Base-by-base conservation (phyloP, 2,888 invertebrate species). In the Drosophila paramelanica region DNA sequence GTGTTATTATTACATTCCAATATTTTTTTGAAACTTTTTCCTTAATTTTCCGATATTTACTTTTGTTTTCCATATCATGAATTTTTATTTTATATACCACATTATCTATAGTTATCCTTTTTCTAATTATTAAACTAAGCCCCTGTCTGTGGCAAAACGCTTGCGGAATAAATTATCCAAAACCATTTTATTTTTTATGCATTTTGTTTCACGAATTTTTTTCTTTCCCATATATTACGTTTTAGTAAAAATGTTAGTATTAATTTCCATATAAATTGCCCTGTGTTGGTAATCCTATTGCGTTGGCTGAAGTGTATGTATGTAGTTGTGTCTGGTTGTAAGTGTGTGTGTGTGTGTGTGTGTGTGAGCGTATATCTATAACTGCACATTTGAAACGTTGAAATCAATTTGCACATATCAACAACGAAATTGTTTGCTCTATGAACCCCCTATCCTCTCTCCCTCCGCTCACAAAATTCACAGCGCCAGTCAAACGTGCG, bases 351-450 rank as follows among this genome's bases (percentile, higher is more conserved):
- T 27, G 43, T 46, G 42, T 51, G 52, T 46, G 46, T 50, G 45
- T 58, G 53, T 39, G 59, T 27, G 46, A n/a, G 47, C 55, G 25
- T 66, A 50, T 65, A 71, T 81, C 73, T 85, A 85, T 82, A 81
- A 81, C 84, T 83, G 77, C 72, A 87, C 71, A 84, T 84, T 88
- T 88, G 64, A 88, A 81, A 78, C 77, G 81, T 75, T 81, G 75
- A 84, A 84, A 84, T 84, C 86, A 88, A 87, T 87, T 87, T 87
- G 87, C 89, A 88, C 87, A 88, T 87, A 84, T 87, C 89, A 88
- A 87, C 87, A 84, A 75, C 84, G 84, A 88, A 87, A 87, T 77
- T 83, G 83, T 83, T 83, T 87, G 83, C 85, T 77, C 81, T 73
- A 72, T 83, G 66, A 62, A 70, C 64, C 73, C 65, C 65, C 42